Percentiles rank a stretch among this genome's conserved stretches.
phyloP scores from a whole-genome alignment of 2,113 vertebrate species.

The Argyrosomus japonicus region DNA sequence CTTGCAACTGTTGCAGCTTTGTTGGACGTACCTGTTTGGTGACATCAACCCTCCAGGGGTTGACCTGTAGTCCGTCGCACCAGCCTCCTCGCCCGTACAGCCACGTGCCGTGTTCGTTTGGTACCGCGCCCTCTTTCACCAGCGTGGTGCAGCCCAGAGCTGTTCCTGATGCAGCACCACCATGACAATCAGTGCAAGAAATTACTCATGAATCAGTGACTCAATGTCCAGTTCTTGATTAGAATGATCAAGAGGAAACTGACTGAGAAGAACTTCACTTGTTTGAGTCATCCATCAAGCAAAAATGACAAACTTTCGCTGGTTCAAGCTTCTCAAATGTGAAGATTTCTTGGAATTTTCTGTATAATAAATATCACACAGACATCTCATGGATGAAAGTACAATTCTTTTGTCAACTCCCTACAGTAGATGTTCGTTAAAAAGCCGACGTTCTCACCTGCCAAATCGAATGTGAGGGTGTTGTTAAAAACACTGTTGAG shows the following conservation, averaged over 20 bases:
- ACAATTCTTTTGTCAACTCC: conserved; percentile 62
- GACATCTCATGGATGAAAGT: conserved; percentile 63
- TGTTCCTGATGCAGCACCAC: conserved; percentile 77
- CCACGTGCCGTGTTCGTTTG: conserved; percentile 87
- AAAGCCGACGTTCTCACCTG: conserved; percentile 67
- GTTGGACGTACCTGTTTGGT: conserved; percentile 79
- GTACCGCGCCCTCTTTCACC: conserved; percentile 82
- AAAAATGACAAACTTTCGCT: neutral
- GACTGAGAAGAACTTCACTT: no score
- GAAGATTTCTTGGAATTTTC: no score
- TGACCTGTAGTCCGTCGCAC: conserved; percentile 86
- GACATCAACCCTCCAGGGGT: conserved; percentile 85
- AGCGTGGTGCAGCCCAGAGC: conserved; percentile 80
- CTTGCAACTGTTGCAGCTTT: no score
- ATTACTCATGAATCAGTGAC: neutral
- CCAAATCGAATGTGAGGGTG: conserved; percentile 77
- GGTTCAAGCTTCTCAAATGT: no score
- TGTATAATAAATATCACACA: conserved; percentile 45
- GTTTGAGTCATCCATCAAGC: neutral
- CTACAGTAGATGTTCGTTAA: neutral
- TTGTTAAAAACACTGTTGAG: conserved; percentile 81
- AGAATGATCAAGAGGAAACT: no score
- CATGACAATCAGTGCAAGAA: neutral
- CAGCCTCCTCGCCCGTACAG: conserved; percentile 86
- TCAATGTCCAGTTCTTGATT: neutral